Evolutionary conservation across 2,888 invertebrate genomes (phyloP), one percentile per base, ranked within the genome.

Genomic region (Andrena bicolor): DNA sequence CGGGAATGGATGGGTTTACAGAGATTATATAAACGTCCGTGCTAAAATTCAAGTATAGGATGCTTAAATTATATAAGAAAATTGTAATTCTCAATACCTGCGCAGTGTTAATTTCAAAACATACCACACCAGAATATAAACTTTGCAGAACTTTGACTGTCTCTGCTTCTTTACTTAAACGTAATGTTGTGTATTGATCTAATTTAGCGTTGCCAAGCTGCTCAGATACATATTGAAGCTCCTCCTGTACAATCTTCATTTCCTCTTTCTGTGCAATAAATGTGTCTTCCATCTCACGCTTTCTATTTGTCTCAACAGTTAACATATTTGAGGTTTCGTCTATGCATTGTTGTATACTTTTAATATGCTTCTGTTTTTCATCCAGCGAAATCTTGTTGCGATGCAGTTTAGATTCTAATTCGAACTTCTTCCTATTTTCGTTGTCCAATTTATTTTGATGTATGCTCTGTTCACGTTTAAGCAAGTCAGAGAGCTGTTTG

Each of bases 1-100:
- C 98, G 96, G 94, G 98, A 98, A 95, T 99, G 99, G 49, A 98
- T 98, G 4, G 99, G 99, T 94, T 99, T 98, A 94, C 99, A 99
- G 96, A 99, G 97, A 94, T 99, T 98, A 88, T 98, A 97, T 96
- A 99, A 97, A 65, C 99, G 96, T 93, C 99, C 99, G 94, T 97
- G 98, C 97, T 96, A 91, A 49, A 94, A 41, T 41, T 41, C 41
- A 16, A 92, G 80, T 23, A 53, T 1, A 3, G 23, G 10, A 56
- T 20, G 10, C 23, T 56, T 26, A 26, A 26, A 56, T 23, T 23
- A 23, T 23, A 13, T 84, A 49, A 71, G 56, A 64, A 49, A 58
- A 23, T 60, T 56, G 13, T 35, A 23, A 0, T 26, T 53, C 41
- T 4, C 56, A 32, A 32, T 28, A 78, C 7, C 10, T 30, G 51